These are phyloP conservation scores for Polypterus bichir DNA, from an alignment of 2,113 vertebrate genomes.

Conservation along the genomic window DNA sequence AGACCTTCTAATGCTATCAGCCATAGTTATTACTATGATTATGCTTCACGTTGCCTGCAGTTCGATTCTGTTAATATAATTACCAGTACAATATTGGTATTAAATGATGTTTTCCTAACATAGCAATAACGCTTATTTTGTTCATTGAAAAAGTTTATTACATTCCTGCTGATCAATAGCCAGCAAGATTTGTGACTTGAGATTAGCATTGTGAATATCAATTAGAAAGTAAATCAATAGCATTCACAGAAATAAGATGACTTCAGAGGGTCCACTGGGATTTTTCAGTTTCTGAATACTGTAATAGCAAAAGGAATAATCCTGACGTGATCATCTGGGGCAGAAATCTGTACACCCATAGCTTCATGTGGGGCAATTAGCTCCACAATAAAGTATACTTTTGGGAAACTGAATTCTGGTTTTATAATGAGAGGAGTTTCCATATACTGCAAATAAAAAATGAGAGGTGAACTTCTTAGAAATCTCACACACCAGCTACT, in stretches of 20 bases:
- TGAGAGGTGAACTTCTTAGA: too few species aligned
- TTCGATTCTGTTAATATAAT: conserved; percentile 77
- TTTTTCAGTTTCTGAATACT: conserved; percentile 14
- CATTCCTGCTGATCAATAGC: conserved; percentile 72
- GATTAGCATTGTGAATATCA: conserved; percentile 91
- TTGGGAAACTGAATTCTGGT: too few species aligned
- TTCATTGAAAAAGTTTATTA: conserved; percentile 79
- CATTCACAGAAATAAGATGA: conserved; percentile 76
- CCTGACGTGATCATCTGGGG: too few species aligned
- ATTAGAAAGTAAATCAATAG: conserved; percentile 82
- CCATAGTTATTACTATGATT: conserved; percentile 48
- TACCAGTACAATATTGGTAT: conserved; percentile 74
- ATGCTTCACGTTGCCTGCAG: conserved; percentile 45
- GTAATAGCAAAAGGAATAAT: too few species aligned
- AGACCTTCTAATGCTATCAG: conserved; percentile 29
- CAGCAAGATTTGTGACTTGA: conserved; percentile 75
- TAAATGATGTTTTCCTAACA: conserved; percentile 81
- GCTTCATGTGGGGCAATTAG: too few species aligned
- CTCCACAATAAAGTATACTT: too few species aligned
- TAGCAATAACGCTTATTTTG: conserved; percentile 85
- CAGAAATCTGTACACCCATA: too few species aligned
- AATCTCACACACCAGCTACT: too few species aligned
- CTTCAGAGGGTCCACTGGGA: conserved; percentile 63
- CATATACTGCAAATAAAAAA: too few species aligned
- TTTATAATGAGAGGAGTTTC: too few species aligned